These are phyloP conservation scores for Popillia japonica DNA, from an alignment of 1,140 invertebrate genomes.

Conservation along the genomic window DNA sequence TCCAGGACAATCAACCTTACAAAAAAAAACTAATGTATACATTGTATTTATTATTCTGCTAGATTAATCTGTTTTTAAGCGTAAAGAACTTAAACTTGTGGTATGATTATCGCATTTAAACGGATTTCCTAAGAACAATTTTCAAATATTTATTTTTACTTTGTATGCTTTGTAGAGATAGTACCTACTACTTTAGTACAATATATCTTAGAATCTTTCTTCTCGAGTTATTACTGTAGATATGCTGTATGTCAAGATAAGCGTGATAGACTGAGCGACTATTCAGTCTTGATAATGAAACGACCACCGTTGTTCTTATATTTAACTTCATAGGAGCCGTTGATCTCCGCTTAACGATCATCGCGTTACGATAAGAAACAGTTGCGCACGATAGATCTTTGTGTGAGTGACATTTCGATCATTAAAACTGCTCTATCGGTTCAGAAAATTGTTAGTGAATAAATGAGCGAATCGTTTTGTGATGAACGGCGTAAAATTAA, in stretches of 20 bases:
- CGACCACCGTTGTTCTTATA: slow-evolving; percentile 8
- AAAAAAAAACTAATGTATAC: too few relatives aligned
- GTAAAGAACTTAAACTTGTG: too few relatives aligned
- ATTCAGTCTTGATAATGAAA: neutral
- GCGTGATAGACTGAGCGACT: neutral
- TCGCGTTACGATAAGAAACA: neutral
- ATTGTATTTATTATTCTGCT: too few relatives aligned
- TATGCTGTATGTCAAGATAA: neutral
- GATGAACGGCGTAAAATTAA: neutral
- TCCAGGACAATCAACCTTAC: too few relatives aligned
- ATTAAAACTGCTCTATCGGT: neutral
- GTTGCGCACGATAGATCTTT: neutral
- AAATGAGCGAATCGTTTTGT: neutral
- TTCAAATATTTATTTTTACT: neutral
- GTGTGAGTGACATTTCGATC: neutral
- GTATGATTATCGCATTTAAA: too few relatives aligned
- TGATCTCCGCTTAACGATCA: neutral
- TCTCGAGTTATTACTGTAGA: slow-evolving; percentile 4
- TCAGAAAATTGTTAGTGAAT: neutral
- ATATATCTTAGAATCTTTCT: neutral
- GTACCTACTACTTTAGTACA: neutral
- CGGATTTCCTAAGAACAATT: neutral
- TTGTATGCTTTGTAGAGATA: neutral
- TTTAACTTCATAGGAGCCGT: neutral
- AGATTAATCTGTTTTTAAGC: too few relatives aligned